Percentiles rank a stretch among this genome's conserved stretches.
phyloP scores from a whole-genome alignment of 1,140 invertebrate genomes.

The Manduca sexta region DNA sequence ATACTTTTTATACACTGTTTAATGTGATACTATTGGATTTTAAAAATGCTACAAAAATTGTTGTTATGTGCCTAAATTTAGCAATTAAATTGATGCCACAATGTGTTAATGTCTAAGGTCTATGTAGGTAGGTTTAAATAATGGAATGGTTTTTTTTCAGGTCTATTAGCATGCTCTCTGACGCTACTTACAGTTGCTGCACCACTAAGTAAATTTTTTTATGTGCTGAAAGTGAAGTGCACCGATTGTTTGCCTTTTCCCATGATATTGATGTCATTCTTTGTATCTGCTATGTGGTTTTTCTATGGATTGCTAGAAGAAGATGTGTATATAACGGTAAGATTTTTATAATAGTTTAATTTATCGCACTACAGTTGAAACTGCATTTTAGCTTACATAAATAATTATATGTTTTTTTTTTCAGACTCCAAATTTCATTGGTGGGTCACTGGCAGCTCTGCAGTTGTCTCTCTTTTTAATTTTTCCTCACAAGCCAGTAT shows the following conservation, averaged over 20 bases:
- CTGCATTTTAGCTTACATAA: no score
- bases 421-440: slow-evolving; percentile 82
- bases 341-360: no score
- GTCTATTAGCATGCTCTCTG: slow-evolving; percentile 79
- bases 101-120: no score
- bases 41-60: no score
- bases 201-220: slow-evolving; percentile 82
- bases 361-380: no score
- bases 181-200: slow-evolving; percentile 86
- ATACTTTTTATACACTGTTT: no score
- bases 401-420: slow-evolving; percentile 40
- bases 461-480: slow-evolving; percentile 82
- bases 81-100: no score
- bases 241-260: slow-evolving; percentile 86
- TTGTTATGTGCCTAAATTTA: no score
- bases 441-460: slow-evolving; percentile 77
- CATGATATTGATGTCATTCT: slow-evolving; percentile 82
- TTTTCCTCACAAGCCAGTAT: slow-evolving; percentile 73
- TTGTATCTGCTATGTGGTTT: slow-evolving; percentile 84
- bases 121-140: no score
- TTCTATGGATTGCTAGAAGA: slow-evolving; percentile 81
- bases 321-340: slow-evolving; percentile 82
- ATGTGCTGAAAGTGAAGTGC: slow-evolving; percentile 83
- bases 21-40: no score
- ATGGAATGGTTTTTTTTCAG: slow-evolving; percentile 42